These are phyloP conservation scores for Sebastes paucispinis DNA, from an alignment of 2,797 vertebrate genomes.

Conservation along the genomic window DNA sequence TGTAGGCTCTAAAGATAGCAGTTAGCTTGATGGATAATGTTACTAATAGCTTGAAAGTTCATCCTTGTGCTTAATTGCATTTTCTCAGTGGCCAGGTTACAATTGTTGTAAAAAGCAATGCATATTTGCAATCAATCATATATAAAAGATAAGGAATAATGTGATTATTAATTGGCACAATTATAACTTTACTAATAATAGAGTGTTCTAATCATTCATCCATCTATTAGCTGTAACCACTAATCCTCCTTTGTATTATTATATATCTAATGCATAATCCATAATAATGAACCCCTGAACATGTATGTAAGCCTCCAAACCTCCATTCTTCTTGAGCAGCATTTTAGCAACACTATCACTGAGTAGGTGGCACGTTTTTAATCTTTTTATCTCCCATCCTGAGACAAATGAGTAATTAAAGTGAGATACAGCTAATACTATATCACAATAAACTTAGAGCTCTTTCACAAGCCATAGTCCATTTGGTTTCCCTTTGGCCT, in stretches of 20 bases:
- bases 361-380: background rate
- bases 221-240: background rate
- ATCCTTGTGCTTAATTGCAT: background rate
- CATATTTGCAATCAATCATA: background rate
- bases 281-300: background rate
- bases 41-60: background rate
- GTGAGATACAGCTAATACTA: background rate
- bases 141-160: background rate
- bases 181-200: background rate
- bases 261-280: background rate
- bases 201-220: background rate
- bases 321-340: background rate
- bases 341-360: background rate
- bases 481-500: background rate
- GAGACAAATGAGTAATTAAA: constrained; percentile 5
- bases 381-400: background rate
- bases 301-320: background rate
- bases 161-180: background rate
- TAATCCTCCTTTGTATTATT: background rate
- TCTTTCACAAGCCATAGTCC: background rate
- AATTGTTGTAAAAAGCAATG: background rate
- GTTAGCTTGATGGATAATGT: background rate
- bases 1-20: background rate
- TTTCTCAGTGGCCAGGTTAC: background rate
- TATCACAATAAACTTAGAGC: background rate